These are phyloP conservation scores for Papilio gigon DNA, from an alignment of 2,888 invertebrate species.

Conservation along the genomic window DNA sequence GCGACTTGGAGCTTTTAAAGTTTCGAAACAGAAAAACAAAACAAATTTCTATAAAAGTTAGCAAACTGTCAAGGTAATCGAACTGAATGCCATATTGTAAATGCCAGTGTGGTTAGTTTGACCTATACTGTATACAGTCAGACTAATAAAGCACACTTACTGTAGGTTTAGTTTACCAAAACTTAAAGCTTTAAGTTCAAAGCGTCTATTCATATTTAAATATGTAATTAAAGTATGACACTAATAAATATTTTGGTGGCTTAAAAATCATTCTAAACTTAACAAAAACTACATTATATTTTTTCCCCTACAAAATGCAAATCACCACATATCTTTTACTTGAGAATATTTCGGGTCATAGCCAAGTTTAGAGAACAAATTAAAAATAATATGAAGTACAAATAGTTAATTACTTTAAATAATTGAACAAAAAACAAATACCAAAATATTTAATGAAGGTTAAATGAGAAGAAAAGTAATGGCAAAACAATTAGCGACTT, in stretches of 20 bases:
- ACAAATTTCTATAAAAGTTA: conserved; percentile 15
- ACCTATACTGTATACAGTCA: conserved; percentile 5
- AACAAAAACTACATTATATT: no score
- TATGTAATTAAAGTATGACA: not conserved
- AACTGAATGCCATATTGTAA: conserved; percentile 16
- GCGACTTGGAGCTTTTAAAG: not conserved
- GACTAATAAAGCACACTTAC: conserved; percentile 8
- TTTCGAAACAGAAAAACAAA: not conserved
- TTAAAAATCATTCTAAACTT: no score
- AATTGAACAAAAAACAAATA: not conserved
- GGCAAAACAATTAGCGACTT: conserved; percentile 26
- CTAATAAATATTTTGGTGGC: not conserved
- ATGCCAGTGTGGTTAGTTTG: conserved; percentile 1
- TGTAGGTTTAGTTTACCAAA: conserved; percentile 8
- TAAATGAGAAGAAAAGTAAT: conserved; percentile 24
- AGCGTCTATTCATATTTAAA: no score
- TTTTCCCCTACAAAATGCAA: no score
- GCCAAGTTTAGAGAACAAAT: no score
- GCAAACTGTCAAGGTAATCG: conserved; percentile 15
- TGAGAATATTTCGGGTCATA: no score
- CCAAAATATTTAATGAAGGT: conserved; percentile 5
- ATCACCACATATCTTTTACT: no score
- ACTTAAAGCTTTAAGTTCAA: not conserved
- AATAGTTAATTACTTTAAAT: not conserved
- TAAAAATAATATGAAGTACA: no score